phyloP scores from a whole-genome alignment of 2,888 invertebrate species.

The Pristionchus entomophagus region DNA sequence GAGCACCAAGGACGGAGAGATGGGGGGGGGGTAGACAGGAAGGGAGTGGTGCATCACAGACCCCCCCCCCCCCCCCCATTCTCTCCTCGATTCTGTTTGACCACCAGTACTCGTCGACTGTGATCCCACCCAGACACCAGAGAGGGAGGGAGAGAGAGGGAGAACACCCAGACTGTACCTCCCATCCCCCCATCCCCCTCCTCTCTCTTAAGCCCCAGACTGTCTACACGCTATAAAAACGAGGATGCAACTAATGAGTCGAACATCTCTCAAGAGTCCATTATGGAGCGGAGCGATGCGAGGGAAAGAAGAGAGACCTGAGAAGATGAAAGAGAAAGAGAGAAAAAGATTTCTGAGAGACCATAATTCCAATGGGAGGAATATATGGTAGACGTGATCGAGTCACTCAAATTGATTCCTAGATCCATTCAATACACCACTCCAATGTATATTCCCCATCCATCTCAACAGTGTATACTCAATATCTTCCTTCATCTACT shows the following conservation, averaged over 20 bases:
- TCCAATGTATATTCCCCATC: too few species aligned
- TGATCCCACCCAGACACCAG: neutral
- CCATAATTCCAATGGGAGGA: too few species aligned
- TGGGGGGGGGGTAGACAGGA: neutral
- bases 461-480: too few species aligned
- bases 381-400: too few species aligned
- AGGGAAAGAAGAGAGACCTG: neutral
- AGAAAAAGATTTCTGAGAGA: neutral
- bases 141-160: slow-evolving; percentile 29
- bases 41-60: neutral
- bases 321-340: neutral
- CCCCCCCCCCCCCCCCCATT: neutral
- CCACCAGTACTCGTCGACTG: neutral
- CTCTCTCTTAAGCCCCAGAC: neutral
- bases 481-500: too few species aligned
- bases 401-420: too few species aligned
- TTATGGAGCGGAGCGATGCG: neutral
- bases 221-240: too few species aligned
- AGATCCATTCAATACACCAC: too few species aligned
- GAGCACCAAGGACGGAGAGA: neutral
- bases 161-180: neutral
- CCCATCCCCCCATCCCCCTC: neutral
- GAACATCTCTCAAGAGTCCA: neutral
- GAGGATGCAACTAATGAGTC: neutral
- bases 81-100: too few species aligned